Evolutionary conservation across 2,113 vertebrate species (phyloP), one percentile per base, ranked within the genome.

Genomic region (Scatophagus argus): DNA sequence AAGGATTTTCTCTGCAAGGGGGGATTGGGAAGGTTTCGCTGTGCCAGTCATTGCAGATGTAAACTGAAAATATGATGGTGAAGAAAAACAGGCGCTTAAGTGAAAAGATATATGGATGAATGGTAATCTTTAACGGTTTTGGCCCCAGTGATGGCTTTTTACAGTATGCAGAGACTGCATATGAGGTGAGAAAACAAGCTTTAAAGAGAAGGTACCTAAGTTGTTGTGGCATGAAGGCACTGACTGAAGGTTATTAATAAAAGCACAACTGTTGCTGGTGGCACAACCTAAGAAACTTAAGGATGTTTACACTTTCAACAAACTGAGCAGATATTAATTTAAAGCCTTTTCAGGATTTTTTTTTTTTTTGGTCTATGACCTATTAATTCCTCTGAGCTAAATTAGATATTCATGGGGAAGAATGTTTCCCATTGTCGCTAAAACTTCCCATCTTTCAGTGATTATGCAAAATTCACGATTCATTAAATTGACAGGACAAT

Each of bases 381-480:
- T 76, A 56, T 25, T 73, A 29, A 77, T 68, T 72, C 41, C 52
- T 27, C 62, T 27, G 52, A 68, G 44, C 31, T 79, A 56, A 63
- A 77, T 86, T 49, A 62, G 59, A 73, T 76, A 69, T 67, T 75
- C 31, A 85, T 54, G 43, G 65, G 61, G 73, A 66, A 49, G 36
- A 83, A 74, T 12, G 21, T 63, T 79, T 66, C 51, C 55, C 58
- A 60, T 60, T 74, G 62, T 74, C 56, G 32, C 78, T 83, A 83
- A 88, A 23, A 61, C 68, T 69, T 68, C 69, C 69, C 44, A 59
- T 70, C 59, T 46, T 61, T 64, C 25, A 70, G 73, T 83, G 47
- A 83, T 87, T 82, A 88, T 79, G 73, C 38, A 72, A 66, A 79
- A 76, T 84, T 74, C 38, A 65, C 68, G 54, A 82, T 51, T 87